These are phyloP conservation scores for Trissoscelio sp. DNA, from an alignment of 2,888 invertebrate species.

Conservation along the genomic window DNA sequence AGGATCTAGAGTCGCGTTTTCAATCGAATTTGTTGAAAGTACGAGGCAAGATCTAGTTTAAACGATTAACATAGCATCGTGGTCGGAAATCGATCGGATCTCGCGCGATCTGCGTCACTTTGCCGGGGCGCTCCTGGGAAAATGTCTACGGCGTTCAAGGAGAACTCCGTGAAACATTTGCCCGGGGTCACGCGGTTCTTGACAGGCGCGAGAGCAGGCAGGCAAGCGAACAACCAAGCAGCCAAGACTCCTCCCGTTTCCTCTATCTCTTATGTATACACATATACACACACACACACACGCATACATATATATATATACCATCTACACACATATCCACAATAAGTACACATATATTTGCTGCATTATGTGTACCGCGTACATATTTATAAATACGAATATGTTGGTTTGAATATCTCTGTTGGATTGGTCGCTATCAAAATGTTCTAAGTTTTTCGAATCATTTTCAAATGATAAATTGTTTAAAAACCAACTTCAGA, in stretches of 20 bases:
- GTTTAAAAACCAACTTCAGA: too few relatives aligned
- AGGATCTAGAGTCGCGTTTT: too few relatives aligned
- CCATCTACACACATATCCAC: slow-evolving; percentile 19
- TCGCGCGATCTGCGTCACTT: slow-evolving; percentile 63
- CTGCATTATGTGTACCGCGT: slow-evolving; percentile 34
- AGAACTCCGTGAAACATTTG: slow-evolving; percentile 70
- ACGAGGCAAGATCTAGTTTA: slow-evolving; percentile 43
- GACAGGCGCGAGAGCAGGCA: slow-evolving; percentile 69
- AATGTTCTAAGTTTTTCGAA: too few relatives aligned
- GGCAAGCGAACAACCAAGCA: slow-evolving; percentile 66
- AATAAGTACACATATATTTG: slow-evolving; percentile 39
- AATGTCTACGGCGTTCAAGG: slow-evolving; percentile 69
- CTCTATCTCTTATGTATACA: slow-evolving; percentile 53
- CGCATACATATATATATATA: neutral
- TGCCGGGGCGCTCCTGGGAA: slow-evolving; percentile 68
- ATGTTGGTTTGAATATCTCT: slow-evolving; percentile 12
- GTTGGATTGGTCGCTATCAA: too few relatives aligned
- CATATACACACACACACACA: slow-evolving; percentile 12
- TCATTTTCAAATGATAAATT: too few relatives aligned
- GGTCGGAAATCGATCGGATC: slow-evolving; percentile 66
- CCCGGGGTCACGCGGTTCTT: slow-evolving; percentile 70
- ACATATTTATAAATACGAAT: slow-evolving; percentile 38
- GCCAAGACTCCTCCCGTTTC: slow-evolving; percentile 69
- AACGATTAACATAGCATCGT: slow-evolving; percentile 51
- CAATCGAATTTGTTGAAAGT: slow-evolving; percentile 38